phyloP scores from a whole-genome alignment of 2,888 invertebrate species.

The Junonia oenone region DNA sequence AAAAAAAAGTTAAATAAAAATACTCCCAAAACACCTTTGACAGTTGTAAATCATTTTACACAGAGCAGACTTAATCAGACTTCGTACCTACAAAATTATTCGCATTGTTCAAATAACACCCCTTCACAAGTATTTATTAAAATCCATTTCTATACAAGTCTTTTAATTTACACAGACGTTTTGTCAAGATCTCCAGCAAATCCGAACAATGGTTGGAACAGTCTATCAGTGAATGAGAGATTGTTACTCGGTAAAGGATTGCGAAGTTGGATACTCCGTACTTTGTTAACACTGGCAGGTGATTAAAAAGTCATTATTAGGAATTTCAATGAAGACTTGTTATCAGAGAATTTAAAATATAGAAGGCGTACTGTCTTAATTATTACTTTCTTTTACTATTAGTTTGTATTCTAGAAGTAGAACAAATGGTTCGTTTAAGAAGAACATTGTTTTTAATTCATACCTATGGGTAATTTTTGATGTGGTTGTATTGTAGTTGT shows the following conservation, averaged over 20 bases:
- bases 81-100: not conserved
- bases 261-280: conserved; percentile 12
- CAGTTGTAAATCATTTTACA: too few species aligned
- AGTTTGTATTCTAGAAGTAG: too few species aligned
- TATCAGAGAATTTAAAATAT: not conserved
- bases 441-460: too few species aligned
- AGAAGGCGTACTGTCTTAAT: not conserved
- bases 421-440: too few species aligned
- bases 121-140: not conserved
- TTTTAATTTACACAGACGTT: not conserved
- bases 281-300: not conserved
- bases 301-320: not conserved
- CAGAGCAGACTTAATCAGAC: not conserved
- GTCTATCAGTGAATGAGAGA: conserved; percentile 47
- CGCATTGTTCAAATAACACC: not conserved
- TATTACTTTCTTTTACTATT: not conserved
- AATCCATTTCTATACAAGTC: not conserved
- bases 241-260: conserved; percentile 42
- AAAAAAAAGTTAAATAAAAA: too few species aligned
- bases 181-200: not conserved
- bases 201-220: conserved; percentile 40
- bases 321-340: not conserved
- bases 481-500: too few species aligned
- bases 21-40: too few species aligned
- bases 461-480: too few species aligned